These are phyloP conservation scores for Manduca sexta DNA, from an alignment of 1,140 invertebrate genomes.

Conservation along the genomic window DNA sequence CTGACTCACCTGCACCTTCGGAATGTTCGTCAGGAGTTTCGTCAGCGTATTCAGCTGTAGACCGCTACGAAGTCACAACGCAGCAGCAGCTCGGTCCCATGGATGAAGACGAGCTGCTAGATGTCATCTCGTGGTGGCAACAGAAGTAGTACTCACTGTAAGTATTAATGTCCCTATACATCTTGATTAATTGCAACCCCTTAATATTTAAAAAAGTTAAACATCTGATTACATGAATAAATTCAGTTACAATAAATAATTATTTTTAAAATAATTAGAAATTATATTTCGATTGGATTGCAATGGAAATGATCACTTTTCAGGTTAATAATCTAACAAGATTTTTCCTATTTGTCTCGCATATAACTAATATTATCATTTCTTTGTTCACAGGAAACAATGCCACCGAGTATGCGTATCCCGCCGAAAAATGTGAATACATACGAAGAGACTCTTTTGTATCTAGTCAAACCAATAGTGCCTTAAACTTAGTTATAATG, in stretches of 20 bases:
- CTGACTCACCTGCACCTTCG: constrained; percentile 82
- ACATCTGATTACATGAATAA: too few relatives aligned
- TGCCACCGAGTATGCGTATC: constrained; percentile 35
- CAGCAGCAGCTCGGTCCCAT: constrained; percentile 76
- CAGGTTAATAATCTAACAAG: too few relatives aligned
- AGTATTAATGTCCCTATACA: too few relatives aligned
- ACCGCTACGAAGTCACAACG: constrained; percentile 65
- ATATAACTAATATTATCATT: constrained; percentile 24
- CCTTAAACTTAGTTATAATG: constrained; percentile 39
- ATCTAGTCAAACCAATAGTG: constrained; percentile 67
- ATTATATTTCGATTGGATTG: too few relatives aligned
- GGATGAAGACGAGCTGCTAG: constrained; percentile 88
- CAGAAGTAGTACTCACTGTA: constrained; percentile 69
- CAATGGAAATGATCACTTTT: too few relatives aligned
- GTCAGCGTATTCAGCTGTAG: constrained; percentile 65
- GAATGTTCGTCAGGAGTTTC: constrained; percentile 78
- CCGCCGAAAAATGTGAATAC: constrained; percentile 55
- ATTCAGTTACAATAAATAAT: neutral
- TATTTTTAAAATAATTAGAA: too few relatives aligned
- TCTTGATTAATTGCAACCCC: too few relatives aligned
- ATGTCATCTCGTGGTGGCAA: constrained; percentile 90
- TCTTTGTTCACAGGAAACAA: constrained; percentile 45
- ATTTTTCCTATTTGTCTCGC: too few relatives aligned
- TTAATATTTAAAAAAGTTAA: too few relatives aligned
- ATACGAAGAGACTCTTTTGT: constrained; percentile 60